phyloP scores from a whole-genome alignment of 2,797 vertebrate genomes.

The Taenioides sp. region DNA sequence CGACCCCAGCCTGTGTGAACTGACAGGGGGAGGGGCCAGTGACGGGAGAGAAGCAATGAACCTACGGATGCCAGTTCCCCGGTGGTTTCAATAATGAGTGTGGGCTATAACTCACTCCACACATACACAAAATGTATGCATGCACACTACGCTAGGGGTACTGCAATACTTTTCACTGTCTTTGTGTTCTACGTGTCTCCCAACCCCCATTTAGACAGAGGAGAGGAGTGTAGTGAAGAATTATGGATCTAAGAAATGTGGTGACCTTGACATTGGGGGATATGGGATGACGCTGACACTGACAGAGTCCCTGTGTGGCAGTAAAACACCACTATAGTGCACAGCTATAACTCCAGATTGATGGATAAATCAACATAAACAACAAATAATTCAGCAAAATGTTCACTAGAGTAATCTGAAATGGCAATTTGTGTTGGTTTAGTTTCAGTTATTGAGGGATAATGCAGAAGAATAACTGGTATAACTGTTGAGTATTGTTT shows the following conservation, averaged over 20 bases:
- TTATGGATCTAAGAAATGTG: slow-evolving; percentile 53
- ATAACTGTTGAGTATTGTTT: background rate
- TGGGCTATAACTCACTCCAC: slow-evolving; percentile 63
- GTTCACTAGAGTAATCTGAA: background rate
- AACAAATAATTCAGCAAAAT: slow-evolving; percentile 3
- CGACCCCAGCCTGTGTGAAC: slow-evolving; percentile 19
- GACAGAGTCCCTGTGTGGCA: slow-evolving; percentile 29
- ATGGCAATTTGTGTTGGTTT: background rate
- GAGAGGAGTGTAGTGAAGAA: slow-evolving; percentile 49
- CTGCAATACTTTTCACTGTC: slow-evolving; percentile 47
- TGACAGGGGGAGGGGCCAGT: slow-evolving; percentile 28
- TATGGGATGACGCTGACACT: slow-evolving; percentile 33
- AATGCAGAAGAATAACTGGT: background rate
- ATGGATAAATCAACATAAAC: slow-evolving; percentile 17
- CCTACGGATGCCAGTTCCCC: slow-evolving; percentile 47
- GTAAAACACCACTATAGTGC: slow-evolving; percentile 38
- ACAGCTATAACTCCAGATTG: slow-evolving; percentile 9
- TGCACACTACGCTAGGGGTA: slow-evolving; percentile 23
- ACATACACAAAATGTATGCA: slow-evolving; percentile 39
- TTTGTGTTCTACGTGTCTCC: slow-evolving; percentile 55
- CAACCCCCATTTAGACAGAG: slow-evolving; percentile 38
- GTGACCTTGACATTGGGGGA: slow-evolving; percentile 61
- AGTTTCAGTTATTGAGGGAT: background rate
- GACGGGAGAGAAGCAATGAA: slow-evolving; percentile 58
- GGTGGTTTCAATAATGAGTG: slow-evolving; percentile 67